Percentiles rank a stretch among this genome's conserved stretches.
Evolutionary conservation across 64 coral and sea anemone species (phyloP).

Genomic region (Catalaphyllia jardinei): DNA sequence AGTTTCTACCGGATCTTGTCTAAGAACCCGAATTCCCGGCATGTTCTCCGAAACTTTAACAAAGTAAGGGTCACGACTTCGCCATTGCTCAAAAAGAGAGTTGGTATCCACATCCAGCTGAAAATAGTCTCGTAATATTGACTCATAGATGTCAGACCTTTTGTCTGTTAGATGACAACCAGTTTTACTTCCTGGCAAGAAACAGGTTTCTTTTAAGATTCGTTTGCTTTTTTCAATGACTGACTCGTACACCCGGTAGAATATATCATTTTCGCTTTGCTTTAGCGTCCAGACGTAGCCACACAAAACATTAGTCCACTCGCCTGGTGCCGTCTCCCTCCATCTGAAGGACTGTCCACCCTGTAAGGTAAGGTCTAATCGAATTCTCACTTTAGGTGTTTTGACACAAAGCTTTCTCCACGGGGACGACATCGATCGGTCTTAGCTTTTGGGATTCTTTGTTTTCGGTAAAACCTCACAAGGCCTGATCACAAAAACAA

Average conservation of each 20-base stretch:
- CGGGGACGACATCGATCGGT: not conserved
- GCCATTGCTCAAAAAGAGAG: slow-evolving; percentile 67
- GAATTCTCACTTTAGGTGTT: slow-evolving; percentile 17
- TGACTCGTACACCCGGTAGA: slow-evolving; percentile 71
- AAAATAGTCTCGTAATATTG: slow-evolving; percentile 76
- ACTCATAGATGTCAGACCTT: slow-evolving; percentile 19
- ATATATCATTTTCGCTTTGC: slow-evolving; percentile 62
- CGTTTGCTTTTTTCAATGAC: not conserved
- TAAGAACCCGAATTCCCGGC: slow-evolving; percentile 62
- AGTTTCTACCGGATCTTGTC: slow-evolving; percentile 92
- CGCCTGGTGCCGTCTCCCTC: slow-evolving; percentile 56
- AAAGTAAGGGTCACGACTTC: slow-evolving; percentile 57
- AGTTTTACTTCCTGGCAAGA: not conserved
- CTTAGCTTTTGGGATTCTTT: no score
- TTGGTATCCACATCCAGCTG: slow-evolving; percentile 64
- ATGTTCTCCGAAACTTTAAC: slow-evolving; percentile 62
- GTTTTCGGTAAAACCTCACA: not conserved
- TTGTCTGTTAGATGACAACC: not conserved
- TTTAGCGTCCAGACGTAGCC: slow-evolving; percentile 84
- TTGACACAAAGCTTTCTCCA: slow-evolving; percentile 7
- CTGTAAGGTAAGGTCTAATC: slow-evolving; percentile 72
- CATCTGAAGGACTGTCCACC: slow-evolving; percentile 87
- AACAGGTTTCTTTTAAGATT: not conserved
- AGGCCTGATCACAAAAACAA: no score
- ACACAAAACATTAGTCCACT: slow-evolving; percentile 73